These are phyloP conservation scores for Steinernema hermaphroditum DNA, from an alignment of 2,888 invertebrate genomes.

Conservation along the genomic window DNA sequence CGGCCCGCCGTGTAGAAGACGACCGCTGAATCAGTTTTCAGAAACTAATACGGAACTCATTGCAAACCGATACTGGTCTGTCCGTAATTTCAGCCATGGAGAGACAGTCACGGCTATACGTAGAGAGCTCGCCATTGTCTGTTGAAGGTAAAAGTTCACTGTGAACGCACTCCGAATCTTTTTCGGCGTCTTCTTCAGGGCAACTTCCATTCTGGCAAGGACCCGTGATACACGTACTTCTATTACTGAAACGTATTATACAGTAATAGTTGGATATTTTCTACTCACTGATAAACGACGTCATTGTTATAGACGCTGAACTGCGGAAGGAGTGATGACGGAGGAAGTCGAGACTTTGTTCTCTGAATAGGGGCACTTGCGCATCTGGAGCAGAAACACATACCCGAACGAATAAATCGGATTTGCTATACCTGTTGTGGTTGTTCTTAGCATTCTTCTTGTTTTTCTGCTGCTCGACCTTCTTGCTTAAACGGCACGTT, in stretches of 20 bases:
- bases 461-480: constrained; percentile 50
- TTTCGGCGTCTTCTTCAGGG: not conserved
- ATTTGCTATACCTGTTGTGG: constrained; percentile 36
- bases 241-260: not conserved
- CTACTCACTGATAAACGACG: constrained; percentile 14
- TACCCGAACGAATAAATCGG: not conserved
- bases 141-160: constrained; percentile 15
- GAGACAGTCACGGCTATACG: not conserved
- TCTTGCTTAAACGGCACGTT: constrained; percentile 62
- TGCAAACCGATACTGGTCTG: not conserved
- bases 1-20: not conserved
- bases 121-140: constrained; percentile 1
- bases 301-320: constrained; percentile 2
- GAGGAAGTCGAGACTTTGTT: not conserved
- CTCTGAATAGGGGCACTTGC: constrained; percentile 36
- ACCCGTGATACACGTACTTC: not conserved
- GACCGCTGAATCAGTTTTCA: not conserved
- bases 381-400: constrained; percentile 42
- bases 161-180: constrained; percentile 17
- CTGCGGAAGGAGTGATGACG: not conserved
- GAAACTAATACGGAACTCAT: no score
- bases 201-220: constrained; percentile 3
- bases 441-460: constrained; percentile 38
- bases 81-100: constrained; percentile 27
- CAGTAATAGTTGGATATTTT: not conserved